Conservation (phyloP, 2,797 vertebrate genomes). For the Scarus forsteni region DNA sequence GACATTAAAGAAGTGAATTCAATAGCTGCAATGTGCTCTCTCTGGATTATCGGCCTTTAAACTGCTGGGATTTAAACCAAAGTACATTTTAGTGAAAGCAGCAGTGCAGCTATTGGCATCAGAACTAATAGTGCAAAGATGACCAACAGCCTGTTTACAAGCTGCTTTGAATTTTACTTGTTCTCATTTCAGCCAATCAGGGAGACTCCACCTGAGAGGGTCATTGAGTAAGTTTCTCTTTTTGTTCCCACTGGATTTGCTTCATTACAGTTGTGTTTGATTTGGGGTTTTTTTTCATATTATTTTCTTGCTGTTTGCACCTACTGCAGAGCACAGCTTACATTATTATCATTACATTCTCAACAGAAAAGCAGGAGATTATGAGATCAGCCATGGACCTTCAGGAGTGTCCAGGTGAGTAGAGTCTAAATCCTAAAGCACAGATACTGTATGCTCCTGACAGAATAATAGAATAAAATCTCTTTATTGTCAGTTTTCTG, state of each 20-base stretch:
- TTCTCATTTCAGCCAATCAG: constrained; percentile 64
- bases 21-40: no score
- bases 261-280: not conserved
- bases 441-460: not conserved
- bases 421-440: not conserved
- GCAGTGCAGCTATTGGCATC: no score
- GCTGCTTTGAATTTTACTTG: constrained; percentile 2
- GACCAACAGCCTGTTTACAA: no score
- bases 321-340: no score
- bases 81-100: no score
- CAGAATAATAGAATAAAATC: not conserved
- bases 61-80: no score
- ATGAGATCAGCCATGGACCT: constrained; percentile 82
- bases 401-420: constrained; percentile 85
- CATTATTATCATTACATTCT: not conserved
- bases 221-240: constrained; percentile 81
- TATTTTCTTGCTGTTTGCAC: not conserved
- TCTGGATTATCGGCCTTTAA: no score
- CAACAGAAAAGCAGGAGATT: constrained; percentile 74
- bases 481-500: no score
- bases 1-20: no score
- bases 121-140: no score
- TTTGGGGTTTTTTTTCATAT: not conserved
- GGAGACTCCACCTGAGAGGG: constrained; percentile 77
- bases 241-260: not conserved